Base-by-base conservation (phyloP, 2,113 vertebrate genomes). In the Ancistrus triradiatus region DNA sequence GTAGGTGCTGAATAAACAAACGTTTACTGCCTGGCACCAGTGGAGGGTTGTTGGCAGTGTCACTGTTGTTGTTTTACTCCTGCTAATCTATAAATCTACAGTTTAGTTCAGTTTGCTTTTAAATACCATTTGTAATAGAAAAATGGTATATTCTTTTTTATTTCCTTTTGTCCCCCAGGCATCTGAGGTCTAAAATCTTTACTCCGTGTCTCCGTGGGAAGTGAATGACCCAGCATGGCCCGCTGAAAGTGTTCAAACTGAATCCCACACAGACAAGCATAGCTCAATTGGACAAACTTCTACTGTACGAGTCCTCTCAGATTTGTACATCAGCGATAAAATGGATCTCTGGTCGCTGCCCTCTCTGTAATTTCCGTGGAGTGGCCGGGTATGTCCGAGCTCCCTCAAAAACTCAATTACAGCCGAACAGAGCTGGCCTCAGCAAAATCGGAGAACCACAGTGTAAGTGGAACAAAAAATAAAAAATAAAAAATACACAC, bases 211-310 rank as follows among this genome's bases (percentile, higher is more conserved):
- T 24, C 27, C 4, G 33, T 13, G 6, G 24, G 43, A 37, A 28
- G 25, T 46, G 2, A 15, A 21, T 33, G 51, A 51, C 14, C 28
- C n/a, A 17, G 18, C 61, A 19, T 38, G 14, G 24, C 7, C 22
- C 37, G 50, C 37, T 27, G 33, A 59, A 72, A 38, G 66, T 59
- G 66, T 69, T 75, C 66, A 70, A 70, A 72, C 52, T 52, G 72
- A 75, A 73, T 66, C 69, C 69, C 73, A 62, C 18, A 31, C n/a
- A 31, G 76, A 69, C 59, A 56, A 61, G 72, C 69, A 72, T 43
- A 24, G 50, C 57, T 63, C 68, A 74, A 72, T 69, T 62, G 76
- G 63, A 70, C 70, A 78, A 75, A 70, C 76, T 42, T 49, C 49
- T 71, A 66, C 72, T 49, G 66, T 74, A 67, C 14, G 22, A 9